These are phyloP conservation scores for Gallinago jamesoni DNA, from an alignment of 2,113 vertebrate species.

Conservation along the genomic window DNA sequence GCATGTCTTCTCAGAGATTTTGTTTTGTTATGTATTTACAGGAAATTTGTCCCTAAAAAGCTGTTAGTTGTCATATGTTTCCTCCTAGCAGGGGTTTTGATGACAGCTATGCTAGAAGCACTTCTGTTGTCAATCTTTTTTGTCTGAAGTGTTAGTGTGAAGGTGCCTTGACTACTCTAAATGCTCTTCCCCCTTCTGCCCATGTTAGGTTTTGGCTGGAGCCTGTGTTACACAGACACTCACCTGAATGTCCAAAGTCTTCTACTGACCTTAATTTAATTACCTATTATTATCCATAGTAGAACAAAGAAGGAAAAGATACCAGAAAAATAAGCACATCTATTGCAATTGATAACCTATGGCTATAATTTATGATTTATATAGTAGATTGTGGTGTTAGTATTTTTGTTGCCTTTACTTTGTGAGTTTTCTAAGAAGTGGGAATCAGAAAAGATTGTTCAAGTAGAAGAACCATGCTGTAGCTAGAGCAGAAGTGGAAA, in stretches of 20 bases:
- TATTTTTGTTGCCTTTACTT: not conserved
- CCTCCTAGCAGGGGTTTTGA: not conserved
- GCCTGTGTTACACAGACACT: not conserved
- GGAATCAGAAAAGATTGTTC: not conserved
- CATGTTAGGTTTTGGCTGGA: not conserved
- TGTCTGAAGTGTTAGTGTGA: not conserved
- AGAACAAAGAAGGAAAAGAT: not conserved
- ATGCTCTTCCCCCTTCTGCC: not conserved
- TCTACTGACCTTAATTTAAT: not conserved
- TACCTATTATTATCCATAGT: not conserved
- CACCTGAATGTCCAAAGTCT: not conserved
- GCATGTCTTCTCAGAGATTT: not conserved
- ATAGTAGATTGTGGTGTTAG: not conserved
- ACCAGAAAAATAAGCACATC: not conserved
- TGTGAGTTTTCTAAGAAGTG: not conserved
- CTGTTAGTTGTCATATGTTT: not conserved
- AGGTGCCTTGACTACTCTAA: not conserved
- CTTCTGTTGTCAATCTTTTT: not conserved
- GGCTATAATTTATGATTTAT: not conserved
- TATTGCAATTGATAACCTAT: not conserved
- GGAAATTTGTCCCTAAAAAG: not conserved
- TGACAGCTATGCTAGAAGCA: not conserved
- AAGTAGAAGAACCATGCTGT: not conserved
- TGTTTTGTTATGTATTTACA: not conserved
- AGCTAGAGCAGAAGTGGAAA: not conserved